Conservation (phyloP, 2,888 invertebrate genomes). For the Drosophila gaucha region DNA sequence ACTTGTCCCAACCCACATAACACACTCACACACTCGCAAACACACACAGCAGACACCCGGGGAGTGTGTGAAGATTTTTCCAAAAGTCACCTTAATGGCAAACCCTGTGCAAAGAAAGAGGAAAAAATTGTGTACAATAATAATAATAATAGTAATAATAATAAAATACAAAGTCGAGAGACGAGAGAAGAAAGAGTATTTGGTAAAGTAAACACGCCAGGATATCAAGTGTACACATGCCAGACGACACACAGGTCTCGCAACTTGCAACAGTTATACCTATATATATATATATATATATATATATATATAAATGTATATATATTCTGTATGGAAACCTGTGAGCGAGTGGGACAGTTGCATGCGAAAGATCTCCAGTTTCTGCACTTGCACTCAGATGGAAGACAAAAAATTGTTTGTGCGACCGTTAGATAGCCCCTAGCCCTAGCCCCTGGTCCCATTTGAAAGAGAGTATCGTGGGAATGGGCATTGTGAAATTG, state of each 20-base stretch:
- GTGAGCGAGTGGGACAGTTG: conserved; percentile 27
- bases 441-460: conserved; percentile 26
- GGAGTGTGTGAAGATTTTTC: conserved; percentile 68
- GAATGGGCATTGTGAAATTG: conserved; percentile 74
- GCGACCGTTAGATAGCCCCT: conserved; percentile 59
- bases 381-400: conserved; percentile 70
- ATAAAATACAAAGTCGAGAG: conserved; percentile 53
- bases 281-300: neutral
- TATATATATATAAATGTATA: neutral
- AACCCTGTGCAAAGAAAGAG: conserved; percentile 36
- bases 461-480: conserved; percentile 77
- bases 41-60: conserved; percentile 33
- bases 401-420: conserved; percentile 54
- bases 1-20: conserved; percentile 57
- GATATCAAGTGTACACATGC: conserved; percentile 78
- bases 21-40: conserved; percentile 23
- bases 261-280: conserved; percentile 6
- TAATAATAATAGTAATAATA: conserved; percentile 59
- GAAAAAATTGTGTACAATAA: conserved; percentile 39
- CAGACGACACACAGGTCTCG: conserved; percentile 41
- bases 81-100: conserved; percentile 67
- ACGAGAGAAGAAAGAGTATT: conserved; percentile 62
- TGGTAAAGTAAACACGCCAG: conserved; percentile 77
- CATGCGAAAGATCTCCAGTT: conserved; percentile 75
- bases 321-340: neutral